Base-by-base conservation (phyloP, 2,113 vertebrate genomes). In the Oncorhynchus kisutch region DNA sequence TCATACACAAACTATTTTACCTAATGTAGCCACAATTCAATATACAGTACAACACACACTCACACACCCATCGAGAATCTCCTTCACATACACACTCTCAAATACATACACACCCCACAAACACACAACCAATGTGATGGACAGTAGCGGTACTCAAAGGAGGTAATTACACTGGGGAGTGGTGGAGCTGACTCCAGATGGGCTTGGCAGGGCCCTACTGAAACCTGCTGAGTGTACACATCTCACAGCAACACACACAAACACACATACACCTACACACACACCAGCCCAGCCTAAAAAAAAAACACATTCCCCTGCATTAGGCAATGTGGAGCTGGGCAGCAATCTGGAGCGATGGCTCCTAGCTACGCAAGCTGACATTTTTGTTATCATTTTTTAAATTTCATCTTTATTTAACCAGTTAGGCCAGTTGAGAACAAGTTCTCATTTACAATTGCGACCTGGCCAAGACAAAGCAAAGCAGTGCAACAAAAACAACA, bases 91-190 rank as follows among this genome's bases (percentile, higher is more conserved):
- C 49, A 68, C 70, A 68, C 49, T 80, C 78, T 73, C 72, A 80
- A 81, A 77, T 31, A 16, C 70, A 65, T 18, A 48, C 34, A 29
- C 67, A 78, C 78, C 78, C 8, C 74, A 81, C 73, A 76, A 81
- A 70, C 69, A 71, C 73, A 71, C 65, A 48, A 29, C 62, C 70
- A 68, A 3, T 67, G 60, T 64, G 8, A 39, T 69, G 67, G 72
- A 45, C 69, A 16, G 45, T 73, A 51, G 66, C 51, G 29, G 71
- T 54, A 69, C 81, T 86, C 70, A 18, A 78, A 77, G 82, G 82
- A 77, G 80, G 82, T 90, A 85, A 90, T 93, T 90, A 88, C 83
- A 82, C 57, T 75, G 78, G 86, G 87, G 86, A 86, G 77, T 29
- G 74, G 72, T 72, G 82, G 69, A 77, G 84, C 78, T 70, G 79